Percentiles rank a stretch among this genome's conserved stretches.
phyloP scores from a whole-genome alignment of 2,113 vertebrate genomes.

The Grantiella picta region DNA sequence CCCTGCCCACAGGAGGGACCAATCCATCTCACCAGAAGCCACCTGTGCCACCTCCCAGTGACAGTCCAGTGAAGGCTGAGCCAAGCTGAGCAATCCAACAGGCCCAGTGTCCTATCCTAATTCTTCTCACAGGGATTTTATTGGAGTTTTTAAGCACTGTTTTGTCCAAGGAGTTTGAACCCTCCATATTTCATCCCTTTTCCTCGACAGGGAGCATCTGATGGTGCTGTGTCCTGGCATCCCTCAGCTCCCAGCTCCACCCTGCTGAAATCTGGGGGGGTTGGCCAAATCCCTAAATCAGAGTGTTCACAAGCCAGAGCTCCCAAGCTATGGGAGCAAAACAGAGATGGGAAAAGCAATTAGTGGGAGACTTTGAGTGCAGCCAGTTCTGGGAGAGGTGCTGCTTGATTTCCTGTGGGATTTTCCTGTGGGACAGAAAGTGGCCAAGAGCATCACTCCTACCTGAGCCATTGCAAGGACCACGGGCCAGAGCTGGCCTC shows the following conservation, averaged over 20 bases:
- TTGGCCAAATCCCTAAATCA: background rate
- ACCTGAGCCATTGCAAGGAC: background rate
- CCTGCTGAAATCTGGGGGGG: background rate
- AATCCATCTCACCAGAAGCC: background rate
- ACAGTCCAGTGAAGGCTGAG: background rate
- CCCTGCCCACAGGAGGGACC: background rate
- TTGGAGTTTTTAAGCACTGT: background rate
- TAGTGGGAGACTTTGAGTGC: background rate
- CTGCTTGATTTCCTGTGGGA: background rate
- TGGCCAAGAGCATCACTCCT: background rate
- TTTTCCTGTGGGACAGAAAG: background rate
- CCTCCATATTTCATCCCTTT: background rate
- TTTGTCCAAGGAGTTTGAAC: background rate
- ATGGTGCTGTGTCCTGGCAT: background rate
- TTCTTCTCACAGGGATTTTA: background rate
- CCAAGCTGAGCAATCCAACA: background rate
- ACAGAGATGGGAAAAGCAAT: background rate
- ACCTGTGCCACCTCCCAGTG: rapidly evolving
- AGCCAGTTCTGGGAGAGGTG: background rate
- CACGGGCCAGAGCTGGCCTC: background rate
- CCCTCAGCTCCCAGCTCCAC: background rate
- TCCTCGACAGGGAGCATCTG: background rate
- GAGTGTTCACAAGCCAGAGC: rapidly evolving
- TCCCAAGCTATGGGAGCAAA: background rate
- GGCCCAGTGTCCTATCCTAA: background rate